These are phyloP conservation scores for Drosophila paulistorum DNA, from an alignment of 1,140 invertebrate genomes.

Conservation along the genomic window DNA sequence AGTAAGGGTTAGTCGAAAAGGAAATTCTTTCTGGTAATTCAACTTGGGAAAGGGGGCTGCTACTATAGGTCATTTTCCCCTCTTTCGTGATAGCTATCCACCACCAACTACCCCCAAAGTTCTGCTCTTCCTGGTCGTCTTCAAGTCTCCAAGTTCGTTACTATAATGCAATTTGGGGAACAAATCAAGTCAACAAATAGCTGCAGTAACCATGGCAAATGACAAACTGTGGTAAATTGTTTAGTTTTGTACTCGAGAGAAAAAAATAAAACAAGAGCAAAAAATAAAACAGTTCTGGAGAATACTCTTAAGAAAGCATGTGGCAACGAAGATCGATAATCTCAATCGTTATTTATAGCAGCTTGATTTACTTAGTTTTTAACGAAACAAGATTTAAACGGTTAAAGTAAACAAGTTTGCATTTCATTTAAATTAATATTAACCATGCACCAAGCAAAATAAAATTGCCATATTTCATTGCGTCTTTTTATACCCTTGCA, in stretches of 20 bases:
- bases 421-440: too few species aligned
- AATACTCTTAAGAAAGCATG: not conserved
- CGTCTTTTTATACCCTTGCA: too few species aligned
- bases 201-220: conserved; percentile 37
- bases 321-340: too few species aligned
- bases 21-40: conserved; percentile 8
- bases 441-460: too few species aligned
- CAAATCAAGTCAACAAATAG: conserved; percentile 68
- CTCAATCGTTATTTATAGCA: too few species aligned
- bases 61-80: too few species aligned
- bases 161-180: conserved; percentile 62
- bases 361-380: too few species aligned
- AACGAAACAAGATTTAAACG: too few species aligned
- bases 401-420: too few species aligned
- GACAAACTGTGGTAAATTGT: conserved; percentile 38
- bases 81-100: conserved; percentile 35
- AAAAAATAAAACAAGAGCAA: not conserved
- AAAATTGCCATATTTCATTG: too few species aligned
- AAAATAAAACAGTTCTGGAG: not conserved
- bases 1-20: not conserved
- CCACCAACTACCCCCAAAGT: too few species aligned
- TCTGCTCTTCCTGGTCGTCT: conserved; percentile 11
- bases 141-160: conserved; percentile 48
- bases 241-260: not conserved
- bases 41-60: not conserved